Percentiles rank a stretch among this genome's conserved stretches.
Conservation (phyloP, 2,797 vertebrate species). For the Crenuchus spilurus region DNA sequence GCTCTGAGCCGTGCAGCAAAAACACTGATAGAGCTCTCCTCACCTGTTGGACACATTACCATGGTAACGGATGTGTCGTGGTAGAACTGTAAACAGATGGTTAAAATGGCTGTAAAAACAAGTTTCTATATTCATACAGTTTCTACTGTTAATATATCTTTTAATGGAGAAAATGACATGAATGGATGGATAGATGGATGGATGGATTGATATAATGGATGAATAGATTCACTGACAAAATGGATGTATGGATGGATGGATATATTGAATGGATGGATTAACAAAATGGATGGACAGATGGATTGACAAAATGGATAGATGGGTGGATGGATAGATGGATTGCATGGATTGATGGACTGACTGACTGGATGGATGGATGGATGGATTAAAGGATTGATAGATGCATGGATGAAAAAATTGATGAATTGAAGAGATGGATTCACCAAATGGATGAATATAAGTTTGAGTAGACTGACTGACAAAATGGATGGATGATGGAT, state of each 20-base stretch:
- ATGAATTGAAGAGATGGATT: neutral
- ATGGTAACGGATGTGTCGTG: slow-evolving; percentile 44
- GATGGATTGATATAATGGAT: neutral
- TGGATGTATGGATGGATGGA: neutral
- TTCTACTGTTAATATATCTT: no score
- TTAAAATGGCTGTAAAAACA: neutral
- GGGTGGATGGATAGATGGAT: neutral
- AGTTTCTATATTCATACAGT: slow-evolving; percentile 6
- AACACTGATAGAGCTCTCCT: slow-evolving; percentile 16
- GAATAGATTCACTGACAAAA: neutral
- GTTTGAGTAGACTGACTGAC: no score
- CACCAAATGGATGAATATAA: neutral
- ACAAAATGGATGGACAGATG: neutral
- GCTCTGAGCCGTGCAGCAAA: slow-evolving; percentile 29
- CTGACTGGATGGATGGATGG: neutral
- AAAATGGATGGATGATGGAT: neutral
- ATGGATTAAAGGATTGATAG: neutral
- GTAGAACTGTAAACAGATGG: slow-evolving; percentile 33
- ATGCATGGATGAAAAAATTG: neutral
- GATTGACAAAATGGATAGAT: neutral
- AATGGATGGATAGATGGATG: neutral
- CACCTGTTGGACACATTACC: slow-evolving; percentile 47
- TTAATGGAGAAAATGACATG: no score
- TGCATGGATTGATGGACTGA: neutral
- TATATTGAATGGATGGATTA: neutral